phyloP scores from a whole-genome alignment of 2,113 vertebrate species.

The Sapayoa aenigma region DNA sequence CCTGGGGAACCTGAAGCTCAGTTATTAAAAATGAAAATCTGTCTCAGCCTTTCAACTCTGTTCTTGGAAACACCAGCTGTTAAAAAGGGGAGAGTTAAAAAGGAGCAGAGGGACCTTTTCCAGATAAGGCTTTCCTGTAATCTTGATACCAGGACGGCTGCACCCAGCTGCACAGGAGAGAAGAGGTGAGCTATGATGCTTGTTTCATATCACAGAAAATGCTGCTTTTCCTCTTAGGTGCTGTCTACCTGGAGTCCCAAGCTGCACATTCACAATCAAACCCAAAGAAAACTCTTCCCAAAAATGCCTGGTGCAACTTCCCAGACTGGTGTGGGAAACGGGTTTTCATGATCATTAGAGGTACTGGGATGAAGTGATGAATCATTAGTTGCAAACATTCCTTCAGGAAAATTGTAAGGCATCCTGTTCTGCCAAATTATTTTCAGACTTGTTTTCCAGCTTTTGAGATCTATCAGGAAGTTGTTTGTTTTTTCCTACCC shows the following conservation, averaged over 20 bases:
- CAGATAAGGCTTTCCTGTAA: background rate
- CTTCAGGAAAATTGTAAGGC: background rate
- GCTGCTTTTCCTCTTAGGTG: background rate
- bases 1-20: slow-evolving; percentile 51
- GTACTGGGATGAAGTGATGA: background rate
- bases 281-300: background rate
- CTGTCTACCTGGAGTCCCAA: background rate
- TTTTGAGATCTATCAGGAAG: background rate
- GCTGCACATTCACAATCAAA: background rate
- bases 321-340: background rate
- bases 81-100: slow-evolving; percentile 50
- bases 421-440: background rate
- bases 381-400: background rate
- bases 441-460: background rate
- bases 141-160: background rate
- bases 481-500: background rate
- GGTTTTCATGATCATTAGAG: background rate
- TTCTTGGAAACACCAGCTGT: slow-evolving; percentile 50
- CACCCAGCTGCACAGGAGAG: background rate
- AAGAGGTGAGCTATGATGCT: slow-evolving; percentile 43
- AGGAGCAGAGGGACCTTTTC: background rate
- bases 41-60: slow-evolving; percentile 48
- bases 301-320: background rate
- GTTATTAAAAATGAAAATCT: slow-evolving; percentile 73
- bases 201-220: background rate